A percentile compares a stretch with the other conserved stretches of the same genome.
Evolutionary conservation across 1,140 invertebrate species (phyloP).

Genomic region (Propsilocerus akamusi): DNA sequence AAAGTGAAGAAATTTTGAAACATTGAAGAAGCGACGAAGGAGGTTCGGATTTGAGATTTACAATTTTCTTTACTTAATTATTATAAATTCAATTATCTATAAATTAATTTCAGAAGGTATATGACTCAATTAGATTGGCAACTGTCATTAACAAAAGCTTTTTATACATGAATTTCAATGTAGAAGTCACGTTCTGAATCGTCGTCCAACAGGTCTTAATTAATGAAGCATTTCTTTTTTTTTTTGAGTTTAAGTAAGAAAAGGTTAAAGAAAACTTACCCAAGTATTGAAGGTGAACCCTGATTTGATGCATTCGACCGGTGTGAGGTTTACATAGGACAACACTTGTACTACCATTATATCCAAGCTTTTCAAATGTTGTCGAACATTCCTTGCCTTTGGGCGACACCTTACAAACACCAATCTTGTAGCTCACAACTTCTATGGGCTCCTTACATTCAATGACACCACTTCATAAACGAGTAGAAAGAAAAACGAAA

Average conservation of each 20-base stretch:
- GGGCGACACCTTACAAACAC: slow-evolving; percentile 78
- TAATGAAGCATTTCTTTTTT: too few species aligned
- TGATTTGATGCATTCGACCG: slow-evolving; percentile 95
- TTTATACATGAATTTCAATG: too few species aligned
- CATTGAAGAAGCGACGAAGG: slow-evolving; percentile 4
- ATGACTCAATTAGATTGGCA: slow-evolving; percentile 4
- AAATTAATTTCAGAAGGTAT: not conserved
- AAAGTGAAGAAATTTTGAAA: slow-evolving; percentile 5
- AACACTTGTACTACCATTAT: slow-evolving; percentile 74
- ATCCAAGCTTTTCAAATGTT: slow-evolving; percentile 72
- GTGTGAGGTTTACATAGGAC: slow-evolving; percentile 86
- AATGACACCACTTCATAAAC: slow-evolving; percentile 43
- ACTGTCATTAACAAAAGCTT: not conserved
- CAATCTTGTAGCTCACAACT: slow-evolving; percentile 87
- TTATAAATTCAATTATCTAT: not conserved
- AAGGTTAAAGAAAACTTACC: slow-evolving; percentile 33
- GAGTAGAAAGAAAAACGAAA: slow-evolving; percentile 4
- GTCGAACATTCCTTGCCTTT: slow-evolving; percentile 84
- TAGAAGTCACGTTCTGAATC: too few species aligned
- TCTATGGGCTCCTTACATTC: slow-evolving; percentile 83
- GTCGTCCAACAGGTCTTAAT: too few species aligned
- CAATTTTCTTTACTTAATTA: not conserved
- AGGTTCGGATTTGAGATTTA: too few species aligned
- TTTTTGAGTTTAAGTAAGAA: too few species aligned
- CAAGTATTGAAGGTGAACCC: slow-evolving; percentile 95